Percentiles rank a stretch among this genome's conserved stretches.
These are phyloP conservation scores for Stenichneumon culpator DNA, from an alignment of 2,888 invertebrate species.

Conservation along the genomic window DNA sequence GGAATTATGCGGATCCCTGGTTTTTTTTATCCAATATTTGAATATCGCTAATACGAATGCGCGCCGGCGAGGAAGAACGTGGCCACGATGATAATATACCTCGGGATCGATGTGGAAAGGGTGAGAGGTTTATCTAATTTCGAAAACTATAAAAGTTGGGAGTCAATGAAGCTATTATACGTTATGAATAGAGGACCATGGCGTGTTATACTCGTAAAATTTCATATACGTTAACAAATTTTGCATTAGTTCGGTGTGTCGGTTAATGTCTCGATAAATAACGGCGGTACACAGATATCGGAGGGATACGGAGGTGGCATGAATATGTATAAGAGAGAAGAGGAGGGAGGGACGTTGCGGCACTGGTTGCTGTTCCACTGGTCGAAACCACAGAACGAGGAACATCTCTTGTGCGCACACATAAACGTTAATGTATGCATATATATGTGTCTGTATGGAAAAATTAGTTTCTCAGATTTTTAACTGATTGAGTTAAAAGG, in stretches of 20 bases:
- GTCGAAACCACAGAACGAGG: constrained; percentile 7
- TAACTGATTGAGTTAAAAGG: background rate
- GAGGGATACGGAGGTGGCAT: constrained; percentile 38
- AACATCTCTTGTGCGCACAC: constrained; percentile 29
- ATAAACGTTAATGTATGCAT: background rate
- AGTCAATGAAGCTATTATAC: constrained; percentile 68
- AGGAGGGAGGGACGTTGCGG: constrained; percentile 48
- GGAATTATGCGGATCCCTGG: background rate
- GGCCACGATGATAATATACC: constrained; percentile 51
- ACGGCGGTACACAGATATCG: constrained; percentile 50
- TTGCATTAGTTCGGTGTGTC: constrained; percentile 59
- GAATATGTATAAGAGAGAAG: constrained; percentile 60
- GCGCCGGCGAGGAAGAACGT: constrained; percentile 43
- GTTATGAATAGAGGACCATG: constrained; percentile 52
- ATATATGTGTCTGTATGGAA: background rate
- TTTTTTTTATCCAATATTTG: constrained; percentile 31
- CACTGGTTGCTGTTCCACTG: constrained; percentile 22
- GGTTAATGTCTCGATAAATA: constrained; percentile 67
- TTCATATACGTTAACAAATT: constrained; percentile 51
- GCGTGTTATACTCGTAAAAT: constrained; percentile 57
- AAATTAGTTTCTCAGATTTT: background rate
- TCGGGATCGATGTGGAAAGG: background rate
- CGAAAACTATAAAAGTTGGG: constrained; percentile 66
- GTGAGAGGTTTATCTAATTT: constrained; percentile 54
- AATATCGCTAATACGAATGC: constrained; percentile 51